A percentile compares a stretch with the other conserved stretches of the same genome.
Conservation (phyloP, 2,888 invertebrate genomes). For the Brachyptera putata region DNA sequence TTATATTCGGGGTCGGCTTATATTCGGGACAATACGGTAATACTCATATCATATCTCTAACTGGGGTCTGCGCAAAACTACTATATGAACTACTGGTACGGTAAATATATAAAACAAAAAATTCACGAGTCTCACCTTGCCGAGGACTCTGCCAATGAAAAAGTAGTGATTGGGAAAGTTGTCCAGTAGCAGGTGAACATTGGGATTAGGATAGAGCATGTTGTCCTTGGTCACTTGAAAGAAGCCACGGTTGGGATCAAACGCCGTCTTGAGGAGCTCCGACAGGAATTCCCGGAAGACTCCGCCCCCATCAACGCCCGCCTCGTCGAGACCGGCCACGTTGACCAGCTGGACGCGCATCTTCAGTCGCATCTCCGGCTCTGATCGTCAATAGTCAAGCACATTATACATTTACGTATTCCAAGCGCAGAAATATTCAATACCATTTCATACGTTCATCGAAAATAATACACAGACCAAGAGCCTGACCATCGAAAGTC, state of each 20-base stretch:
- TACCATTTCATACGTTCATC: too few relatives aligned
- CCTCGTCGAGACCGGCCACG: constrained; percentile 86
- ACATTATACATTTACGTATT: constrained; percentile 75
- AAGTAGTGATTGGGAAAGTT: constrained; percentile 88
- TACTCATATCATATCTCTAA: too few relatives aligned
- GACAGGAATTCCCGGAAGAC: constrained; percentile 93
- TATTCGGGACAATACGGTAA: too few relatives aligned
- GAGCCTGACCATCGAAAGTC: too few relatives aligned
- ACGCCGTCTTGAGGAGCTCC: constrained; percentile 89
- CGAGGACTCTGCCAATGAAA: constrained; percentile 90
- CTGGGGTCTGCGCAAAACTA: too few relatives aligned
- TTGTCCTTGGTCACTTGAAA: constrained; percentile 86
- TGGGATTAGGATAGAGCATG: constrained; percentile 93
- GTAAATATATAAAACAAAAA: too few relatives aligned
- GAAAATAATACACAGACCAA: too few relatives aligned
- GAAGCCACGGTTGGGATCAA: constrained; percentile 94
- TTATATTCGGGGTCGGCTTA: too few relatives aligned
- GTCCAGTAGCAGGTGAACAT: constrained; percentile 77
- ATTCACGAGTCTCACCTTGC: constrained; percentile 60
- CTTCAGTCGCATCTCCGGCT: constrained; percentile 78
- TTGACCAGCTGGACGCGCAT: constrained; percentile 89
- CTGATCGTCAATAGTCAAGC: constrained; percentile 49
- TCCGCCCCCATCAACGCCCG: constrained; percentile 97
- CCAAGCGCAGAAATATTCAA: too few relatives aligned
- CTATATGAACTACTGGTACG: too few relatives aligned